Base-by-base conservation (phyloP, 2,797 vertebrate genomes). In the Xiphorhynchus erythropygius region DNA sequence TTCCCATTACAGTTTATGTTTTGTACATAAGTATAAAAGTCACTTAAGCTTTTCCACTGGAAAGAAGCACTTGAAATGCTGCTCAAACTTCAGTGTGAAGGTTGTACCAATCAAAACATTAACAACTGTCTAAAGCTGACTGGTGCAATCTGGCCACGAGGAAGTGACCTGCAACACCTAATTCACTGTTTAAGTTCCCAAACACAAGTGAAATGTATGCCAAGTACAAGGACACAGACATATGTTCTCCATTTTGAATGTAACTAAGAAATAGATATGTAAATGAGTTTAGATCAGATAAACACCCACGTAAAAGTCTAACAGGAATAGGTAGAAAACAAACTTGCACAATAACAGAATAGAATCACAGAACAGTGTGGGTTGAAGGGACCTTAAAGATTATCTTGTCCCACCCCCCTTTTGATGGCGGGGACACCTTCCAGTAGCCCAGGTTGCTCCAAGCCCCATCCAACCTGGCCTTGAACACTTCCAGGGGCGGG, bases 11-110 rank as follows among this genome's bases (percentile, higher is more conserved):
- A 23, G 57, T 53, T 70, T 79, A 57, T 68, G 37, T 17, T 82
- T 57, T 84, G 27, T 52, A 44, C 22, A 63, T 13, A 93, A 68
- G 94, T n/a, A 41, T 0, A 47, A 33, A 94, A 90, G 35, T 18
- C 46, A 84, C 69, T 93, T 82, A 82, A 22, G 50, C 52, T 50
- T 77, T 67, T 69, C 53, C 62, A 8, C 39, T 56, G 84, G 74
- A 78, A 92, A 89, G 57, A 19, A 86, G 42, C 86, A 33, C 63
- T 81, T 24, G 27, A 93, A 91, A 87, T 69, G 47, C 68, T 53
- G 37, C 17, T 53, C 30, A 35, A 6, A 39, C 49, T 60, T 25
- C 16, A 74, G 10, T 0, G 2, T 47, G 52, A 30, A 65, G 44
- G n/a, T 53, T 68, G 50, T 73, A 73, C 49, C 11, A 79, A 63